Evolutionary conservation across 1,140 invertebrate species (phyloP).

Genomic region (Caenorhabditis inopinata): DNA sequence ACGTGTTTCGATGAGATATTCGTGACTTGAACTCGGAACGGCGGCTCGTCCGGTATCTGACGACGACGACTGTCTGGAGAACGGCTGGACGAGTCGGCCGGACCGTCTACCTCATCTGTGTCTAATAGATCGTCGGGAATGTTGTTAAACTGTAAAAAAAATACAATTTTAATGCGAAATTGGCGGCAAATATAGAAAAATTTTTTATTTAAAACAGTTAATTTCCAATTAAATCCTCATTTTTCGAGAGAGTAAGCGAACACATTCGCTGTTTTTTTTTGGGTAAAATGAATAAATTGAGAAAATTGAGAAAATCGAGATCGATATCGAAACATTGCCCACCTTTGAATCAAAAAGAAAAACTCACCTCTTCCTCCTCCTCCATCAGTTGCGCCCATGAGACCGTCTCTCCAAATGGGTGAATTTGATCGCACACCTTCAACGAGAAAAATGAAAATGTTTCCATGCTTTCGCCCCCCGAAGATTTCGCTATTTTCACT

Average conservation of each 20-base stretch:
- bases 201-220: too few species aligned
- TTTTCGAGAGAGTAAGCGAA: too few species aligned
- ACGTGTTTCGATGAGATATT: neutral
- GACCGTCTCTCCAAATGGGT: neutral
- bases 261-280: too few species aligned
- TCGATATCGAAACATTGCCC: too few species aligned
- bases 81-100: neutral
- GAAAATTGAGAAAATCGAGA: too few species aligned
- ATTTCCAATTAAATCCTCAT: too few species aligned
- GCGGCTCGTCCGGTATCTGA: neutral
- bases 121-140: neutral
- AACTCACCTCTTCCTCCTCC: neutral
- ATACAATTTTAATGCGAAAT: neutral
- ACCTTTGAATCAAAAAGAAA: too few species aligned
- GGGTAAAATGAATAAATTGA: too few species aligned
- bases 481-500: too few species aligned
- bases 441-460: neutral
- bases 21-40: neutral
- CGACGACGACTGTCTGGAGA: neutral
- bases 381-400: slow-evolving; percentile 18
- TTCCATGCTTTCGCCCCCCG: too few species aligned
- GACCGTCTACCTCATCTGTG: neutral
- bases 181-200: too few species aligned
- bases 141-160: neutral
- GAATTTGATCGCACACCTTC: neutral